Conservation (phyloP, 64 coral and sea anemone genomes). For the Pachyseris speciosa region DNA sequence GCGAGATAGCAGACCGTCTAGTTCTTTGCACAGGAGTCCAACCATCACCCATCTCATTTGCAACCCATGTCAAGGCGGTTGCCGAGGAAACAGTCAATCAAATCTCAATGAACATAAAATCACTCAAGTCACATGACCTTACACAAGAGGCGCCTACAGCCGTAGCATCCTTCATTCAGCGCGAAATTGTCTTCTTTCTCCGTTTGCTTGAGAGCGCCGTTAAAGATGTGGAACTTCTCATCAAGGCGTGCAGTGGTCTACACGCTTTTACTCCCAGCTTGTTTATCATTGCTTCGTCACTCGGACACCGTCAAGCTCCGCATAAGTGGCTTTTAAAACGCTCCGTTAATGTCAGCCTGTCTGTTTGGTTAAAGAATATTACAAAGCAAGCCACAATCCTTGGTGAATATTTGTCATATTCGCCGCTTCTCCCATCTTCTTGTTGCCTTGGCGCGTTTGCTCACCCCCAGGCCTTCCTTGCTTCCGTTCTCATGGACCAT, state of each 20-base stretch:
- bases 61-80: background rate
- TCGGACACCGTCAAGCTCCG: background rate
- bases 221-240: constrained; percentile 1
- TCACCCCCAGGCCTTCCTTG: constrained; percentile 45
- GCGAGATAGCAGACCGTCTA: background rate
- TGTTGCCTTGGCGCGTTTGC: constrained; percentile 36
- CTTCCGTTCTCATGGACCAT: constrained; percentile 49
- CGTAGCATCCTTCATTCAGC: constrained; percentile 22
- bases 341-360: background rate
- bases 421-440: background rate
- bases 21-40: background rate
- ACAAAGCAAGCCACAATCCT: background rate
- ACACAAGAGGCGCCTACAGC: background rate
- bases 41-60: background rate
- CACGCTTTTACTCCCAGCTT: constrained; percentile 31
- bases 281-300: background rate
- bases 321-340: background rate
- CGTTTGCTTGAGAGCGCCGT: background rate
- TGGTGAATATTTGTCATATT: background rate
- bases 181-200: constrained; percentile 28
- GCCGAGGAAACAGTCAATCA: constrained; percentile 14
- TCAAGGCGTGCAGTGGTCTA: background rate
- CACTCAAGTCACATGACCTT: background rate
- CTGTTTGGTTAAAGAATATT: background rate
- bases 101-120: background rate